These are phyloP conservation scores for Daboia siamensis DNA, from an alignment of 2,113 vertebrate genomes.

Conservation along the genomic window DNA sequence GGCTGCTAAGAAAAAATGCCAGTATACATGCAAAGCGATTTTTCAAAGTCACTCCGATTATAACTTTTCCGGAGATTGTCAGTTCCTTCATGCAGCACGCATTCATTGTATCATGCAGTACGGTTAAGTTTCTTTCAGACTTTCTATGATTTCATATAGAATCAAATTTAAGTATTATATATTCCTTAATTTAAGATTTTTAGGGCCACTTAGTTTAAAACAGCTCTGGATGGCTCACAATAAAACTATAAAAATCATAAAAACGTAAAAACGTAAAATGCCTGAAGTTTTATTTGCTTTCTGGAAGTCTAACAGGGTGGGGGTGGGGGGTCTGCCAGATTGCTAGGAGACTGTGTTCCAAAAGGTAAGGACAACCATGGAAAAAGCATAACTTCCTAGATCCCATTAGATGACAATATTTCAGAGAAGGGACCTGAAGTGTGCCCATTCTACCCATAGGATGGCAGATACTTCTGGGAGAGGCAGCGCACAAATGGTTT, in stretches of 20 bases:
- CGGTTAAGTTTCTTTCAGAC: neutral
- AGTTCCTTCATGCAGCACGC: neutral
- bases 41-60: neutral
- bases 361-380: neutral
- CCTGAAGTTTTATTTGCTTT: neutral
- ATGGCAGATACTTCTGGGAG: neutral
- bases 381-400: neutral
- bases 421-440: neutral
- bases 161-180: neutral
- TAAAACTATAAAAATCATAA: neutral
- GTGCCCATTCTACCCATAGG: neutral
- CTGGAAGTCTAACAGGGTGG: neutral
- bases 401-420: neutral
- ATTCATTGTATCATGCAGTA: neutral
- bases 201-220: neutral
- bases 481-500: neutral
- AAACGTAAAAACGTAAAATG: neutral
- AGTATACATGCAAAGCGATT: neutral
- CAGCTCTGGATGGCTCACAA: neutral
- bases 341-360: neutral
- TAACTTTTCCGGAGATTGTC: neutral
- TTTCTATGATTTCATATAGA: neutral
- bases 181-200: neutral
- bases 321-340: neutral
- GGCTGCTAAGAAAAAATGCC: neutral